Evolutionary conservation across 2,888 invertebrate species (phyloP).

Genomic region (Orthosia gracilis): DNA sequence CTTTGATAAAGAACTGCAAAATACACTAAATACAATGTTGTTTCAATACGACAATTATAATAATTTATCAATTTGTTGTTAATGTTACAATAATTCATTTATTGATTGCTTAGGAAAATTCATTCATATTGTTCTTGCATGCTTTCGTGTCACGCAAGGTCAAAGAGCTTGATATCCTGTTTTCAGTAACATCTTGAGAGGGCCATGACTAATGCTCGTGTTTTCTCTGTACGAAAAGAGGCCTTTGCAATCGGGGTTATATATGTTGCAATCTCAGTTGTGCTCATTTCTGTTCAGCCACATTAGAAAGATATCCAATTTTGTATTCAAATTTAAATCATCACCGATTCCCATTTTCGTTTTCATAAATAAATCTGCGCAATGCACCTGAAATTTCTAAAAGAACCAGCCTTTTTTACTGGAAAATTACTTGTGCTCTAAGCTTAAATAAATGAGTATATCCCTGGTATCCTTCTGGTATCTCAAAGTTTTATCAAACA

Average conservation of each 20-base stretch:
- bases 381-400: no score
- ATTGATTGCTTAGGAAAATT: slow-evolving; percentile 18
- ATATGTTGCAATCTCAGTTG: background rate
- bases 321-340: background rate
- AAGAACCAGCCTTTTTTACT: no score
- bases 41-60: slow-evolving; percentile 30
- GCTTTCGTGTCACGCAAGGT: slow-evolving; percentile 20
- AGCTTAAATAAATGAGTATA: no score
- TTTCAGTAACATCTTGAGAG: background rate
- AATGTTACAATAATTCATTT: slow-evolving; percentile 46
- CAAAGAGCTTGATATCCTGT: slow-evolving; percentile 1
- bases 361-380: no score
- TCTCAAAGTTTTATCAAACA: no score
- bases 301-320: background rate
- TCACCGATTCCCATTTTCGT: no score
- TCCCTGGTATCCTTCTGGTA: no score
- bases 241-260: background rate
- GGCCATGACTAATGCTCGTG: no score
- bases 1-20: slow-evolving; percentile 54
- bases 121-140: slow-evolving; percentile 39
- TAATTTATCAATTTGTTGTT: slow-evolving; percentile 51
- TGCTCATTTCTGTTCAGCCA: background rate
- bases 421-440: no score
- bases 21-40: slow-evolving; percentile 52
- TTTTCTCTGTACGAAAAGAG: no score